Conservation (phyloP, 2,113 vertebrate genomes). For the Monarcha castaneiventris region DNA sequence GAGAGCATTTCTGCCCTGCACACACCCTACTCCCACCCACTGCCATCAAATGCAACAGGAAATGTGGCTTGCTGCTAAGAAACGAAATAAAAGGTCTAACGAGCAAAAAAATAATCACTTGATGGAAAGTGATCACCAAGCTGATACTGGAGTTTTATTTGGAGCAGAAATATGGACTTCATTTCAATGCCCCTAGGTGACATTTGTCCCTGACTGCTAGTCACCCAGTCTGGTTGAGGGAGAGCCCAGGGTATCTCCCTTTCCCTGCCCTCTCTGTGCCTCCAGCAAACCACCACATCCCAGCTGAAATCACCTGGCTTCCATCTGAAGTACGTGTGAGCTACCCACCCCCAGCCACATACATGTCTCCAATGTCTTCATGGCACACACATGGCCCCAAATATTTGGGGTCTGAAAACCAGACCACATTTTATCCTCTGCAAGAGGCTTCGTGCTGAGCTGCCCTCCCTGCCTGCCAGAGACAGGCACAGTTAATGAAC, state of each 20-base stretch:
- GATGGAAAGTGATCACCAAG: background rate
- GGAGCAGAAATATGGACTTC: background rate
- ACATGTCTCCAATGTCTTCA: rapidly evolving
- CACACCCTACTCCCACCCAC: background rate
- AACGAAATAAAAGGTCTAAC: background rate
- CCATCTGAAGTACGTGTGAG: background rate
- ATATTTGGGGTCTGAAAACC: background rate
- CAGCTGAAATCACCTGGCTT: background rate
- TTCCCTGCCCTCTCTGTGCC: background rate
- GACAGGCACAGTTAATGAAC: rapidly evolving
- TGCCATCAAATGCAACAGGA: background rate
- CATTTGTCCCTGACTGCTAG: background rate
- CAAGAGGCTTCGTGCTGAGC: background rate
- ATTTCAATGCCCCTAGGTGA: background rate
- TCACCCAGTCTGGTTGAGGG: background rate
- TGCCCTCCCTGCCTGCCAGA: background rate
- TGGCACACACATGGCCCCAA: background rate
- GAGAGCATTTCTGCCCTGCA: background rate
- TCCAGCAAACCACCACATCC: background rate
- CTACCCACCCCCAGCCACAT: rapidly evolving
- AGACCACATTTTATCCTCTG: background rate
- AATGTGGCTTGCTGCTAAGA: background rate
- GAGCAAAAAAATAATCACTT: background rate
- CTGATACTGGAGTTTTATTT: background rate
- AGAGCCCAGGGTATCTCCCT: background rate